Conservation (phyloP, 2,888 invertebrate species). For the Cryptus armator region DNA sequence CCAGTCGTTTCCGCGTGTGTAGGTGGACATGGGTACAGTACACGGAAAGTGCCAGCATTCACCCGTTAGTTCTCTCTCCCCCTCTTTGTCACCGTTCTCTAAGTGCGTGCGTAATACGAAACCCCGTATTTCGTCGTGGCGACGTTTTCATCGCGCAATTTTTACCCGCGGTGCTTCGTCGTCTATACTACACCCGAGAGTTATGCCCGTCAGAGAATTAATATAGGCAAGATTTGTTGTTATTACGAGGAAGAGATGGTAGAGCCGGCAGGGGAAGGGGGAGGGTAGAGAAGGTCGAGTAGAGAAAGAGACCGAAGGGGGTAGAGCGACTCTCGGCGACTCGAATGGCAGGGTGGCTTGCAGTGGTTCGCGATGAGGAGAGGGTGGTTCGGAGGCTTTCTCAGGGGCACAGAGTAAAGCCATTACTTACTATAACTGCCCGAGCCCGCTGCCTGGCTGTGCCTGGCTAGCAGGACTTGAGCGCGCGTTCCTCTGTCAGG, state of each 20-base stretch:
- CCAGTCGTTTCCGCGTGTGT: neutral
- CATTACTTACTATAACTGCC: constrained; percentile 85
- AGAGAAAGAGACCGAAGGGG: constrained; percentile 47
- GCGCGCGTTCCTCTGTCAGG: constrained; percentile 82
- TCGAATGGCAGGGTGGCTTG: constrained; percentile 65
- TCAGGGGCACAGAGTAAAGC: constrained; percentile 83
- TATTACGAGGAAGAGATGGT: constrained; percentile 79
- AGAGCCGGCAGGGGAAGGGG: constrained; percentile 58
- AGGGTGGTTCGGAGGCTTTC: constrained; percentile 79
- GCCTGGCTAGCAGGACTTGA: constrained; percentile 77
- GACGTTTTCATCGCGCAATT: constrained; percentile 82
- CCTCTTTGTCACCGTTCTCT: constrained; percentile 64
- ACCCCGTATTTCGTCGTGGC: constrained; percentile 77
- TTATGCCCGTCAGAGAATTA: constrained; percentile 84
- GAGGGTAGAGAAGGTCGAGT: constrained; percentile 47
- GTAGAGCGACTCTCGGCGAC: constrained; percentile 58
- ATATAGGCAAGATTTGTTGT: constrained; percentile 85
- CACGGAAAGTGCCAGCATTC: neutral
- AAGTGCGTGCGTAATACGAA: constrained; percentile 79
- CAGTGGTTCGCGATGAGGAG: constrained; percentile 54
- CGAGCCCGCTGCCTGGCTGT: constrained; percentile 72
- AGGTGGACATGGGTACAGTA: neutral
- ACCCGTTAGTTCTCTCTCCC: neutral
- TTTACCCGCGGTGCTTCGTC: constrained; percentile 77
- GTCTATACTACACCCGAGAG: constrained; percentile 79